Evolutionary conservation across 2,797 vertebrate genomes (phyloP).

Genomic region (Eremophila alpestris): DNA sequence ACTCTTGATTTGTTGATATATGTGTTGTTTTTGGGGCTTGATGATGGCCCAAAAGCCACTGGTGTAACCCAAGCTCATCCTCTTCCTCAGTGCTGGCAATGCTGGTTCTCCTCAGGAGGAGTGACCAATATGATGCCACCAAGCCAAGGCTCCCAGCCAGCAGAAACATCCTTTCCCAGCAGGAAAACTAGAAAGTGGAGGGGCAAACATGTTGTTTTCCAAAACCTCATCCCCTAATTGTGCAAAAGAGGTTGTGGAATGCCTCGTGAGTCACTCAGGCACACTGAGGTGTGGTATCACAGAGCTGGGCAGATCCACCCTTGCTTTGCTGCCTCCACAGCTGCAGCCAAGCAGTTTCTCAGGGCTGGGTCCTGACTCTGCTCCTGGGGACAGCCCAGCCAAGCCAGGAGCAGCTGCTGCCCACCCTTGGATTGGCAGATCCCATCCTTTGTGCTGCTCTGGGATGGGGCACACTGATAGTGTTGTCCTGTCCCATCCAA

Average conservation of each 20-base stretch:
- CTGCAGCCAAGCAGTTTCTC: not conserved
- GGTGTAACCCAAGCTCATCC: not conserved
- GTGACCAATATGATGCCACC: fast-evolving
- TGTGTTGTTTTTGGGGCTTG: not conserved
- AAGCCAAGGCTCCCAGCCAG: not conserved
- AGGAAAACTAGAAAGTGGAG: not conserved
- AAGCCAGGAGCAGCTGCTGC: not conserved
- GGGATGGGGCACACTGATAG: not conserved
- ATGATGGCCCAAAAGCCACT: not conserved
- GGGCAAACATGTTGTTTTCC: fast-evolving
- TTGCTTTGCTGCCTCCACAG: fast-evolving
- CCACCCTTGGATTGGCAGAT: not conserved
- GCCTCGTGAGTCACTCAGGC: not conserved
- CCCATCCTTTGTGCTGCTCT: not conserved
- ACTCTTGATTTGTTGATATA: not conserved
- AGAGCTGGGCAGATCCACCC: not conserved
- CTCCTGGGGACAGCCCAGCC: not conserved
- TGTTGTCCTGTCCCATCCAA: fast-evolving
- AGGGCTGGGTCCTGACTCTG: not conserved
- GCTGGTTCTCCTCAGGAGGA: fast-evolving
- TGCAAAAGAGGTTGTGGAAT: not conserved
- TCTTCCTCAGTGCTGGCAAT: fast-evolving
- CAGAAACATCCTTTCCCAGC: not conserved
- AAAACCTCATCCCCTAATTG: not conserved
- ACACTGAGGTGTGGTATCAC: slow-evolving; percentile 21